Base-by-base conservation (phyloP, 1,140 invertebrate genomes). In the Dysdera silvatica region DNA sequence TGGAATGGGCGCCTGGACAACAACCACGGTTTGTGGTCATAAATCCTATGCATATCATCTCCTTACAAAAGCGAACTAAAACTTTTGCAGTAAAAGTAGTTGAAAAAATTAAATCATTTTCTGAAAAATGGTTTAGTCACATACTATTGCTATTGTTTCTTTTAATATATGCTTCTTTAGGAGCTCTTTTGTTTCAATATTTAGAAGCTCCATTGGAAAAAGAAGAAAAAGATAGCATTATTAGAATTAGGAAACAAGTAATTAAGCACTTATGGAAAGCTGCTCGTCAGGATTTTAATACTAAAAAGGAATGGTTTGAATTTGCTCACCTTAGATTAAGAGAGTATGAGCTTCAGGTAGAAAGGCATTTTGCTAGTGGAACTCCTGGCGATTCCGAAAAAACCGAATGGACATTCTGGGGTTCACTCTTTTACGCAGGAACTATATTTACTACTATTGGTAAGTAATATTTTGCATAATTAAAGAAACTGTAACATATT, bases 401-500 rank as follows among this genome's bases (percentile, higher is more conserved):
- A 68, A 84, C 83, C 40, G 47, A 67, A 12, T 97, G 94, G 91
- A 92, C 85, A 69, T 95, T 95, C 77, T 81, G 92, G 75, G 95
- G 95, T 74, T 86, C 91, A 0, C 82, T 96, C 56, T 85, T 95
- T 61, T 98, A 92, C 78, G 91, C 88, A 73, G 79, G 93, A 69
- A 95, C 92, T 54, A 82, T 96, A 65, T 82, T 95, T 67, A 93
- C 93, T 16, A 96, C 93, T 23, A 96, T 97, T 78, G 93, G 92
- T 95, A 66, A 69, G 83, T n/a, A n/a, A n/a, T n/a, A n/a, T n/a
- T n/a, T n/a, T n/a, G n/a, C n/a, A n/a, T n/a, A n/a, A n/a, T n/a
- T n/a, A n/a, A n/a, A n/a, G n/a, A n/a, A n/a, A n/a, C n/a, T n/a
- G n/a, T n/a, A n/a, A n/a, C n/a, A n/a, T n/a, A n/a, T n/a, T n/a